Evolutionary conservation across 2,113 vertebrate genomes (phyloP).

Genomic region (human): DNA sequence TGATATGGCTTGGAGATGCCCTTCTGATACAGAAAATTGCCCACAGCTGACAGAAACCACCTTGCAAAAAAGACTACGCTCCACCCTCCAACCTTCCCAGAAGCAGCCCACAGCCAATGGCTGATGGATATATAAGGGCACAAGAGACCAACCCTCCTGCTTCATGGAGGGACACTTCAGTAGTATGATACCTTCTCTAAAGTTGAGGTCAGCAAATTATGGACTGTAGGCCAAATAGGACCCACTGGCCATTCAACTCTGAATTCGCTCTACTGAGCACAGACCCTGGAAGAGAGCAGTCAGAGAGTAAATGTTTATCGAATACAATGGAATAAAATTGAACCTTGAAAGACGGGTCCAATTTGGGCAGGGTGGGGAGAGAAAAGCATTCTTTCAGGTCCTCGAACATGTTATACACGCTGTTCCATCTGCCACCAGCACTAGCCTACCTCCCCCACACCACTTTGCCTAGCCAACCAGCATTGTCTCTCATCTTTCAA

Average conservation of each 20-base stretch:
- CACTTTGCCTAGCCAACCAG: fast-evolving
- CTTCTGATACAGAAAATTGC: background rate
- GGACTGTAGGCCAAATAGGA: background rate
- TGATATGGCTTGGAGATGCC: background rate
- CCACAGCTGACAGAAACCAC: background rate
- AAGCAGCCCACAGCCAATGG: background rate
- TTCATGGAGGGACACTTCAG: background rate
- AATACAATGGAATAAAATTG: background rate
- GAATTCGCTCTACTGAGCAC: background rate
- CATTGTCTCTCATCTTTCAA: too few species aligned
- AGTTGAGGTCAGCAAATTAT: background rate
- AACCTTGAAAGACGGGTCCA: background rate
- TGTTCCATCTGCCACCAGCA: background rate
- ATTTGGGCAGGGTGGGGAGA: background rate
- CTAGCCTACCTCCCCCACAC: background rate
- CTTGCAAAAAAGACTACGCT: background rate
- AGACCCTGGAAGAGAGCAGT: background rate
- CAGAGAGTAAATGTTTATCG: background rate
- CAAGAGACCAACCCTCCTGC: background rate
- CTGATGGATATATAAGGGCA: background rate
- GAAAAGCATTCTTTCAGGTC: background rate
- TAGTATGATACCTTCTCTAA: background rate
- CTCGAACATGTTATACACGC: background rate
- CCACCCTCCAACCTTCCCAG: background rate
- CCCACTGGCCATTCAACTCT: background rate